phyloP scores from a whole-genome alignment of 2,113 vertebrate species.

The Pseudorectes ferrugineus region DNA sequence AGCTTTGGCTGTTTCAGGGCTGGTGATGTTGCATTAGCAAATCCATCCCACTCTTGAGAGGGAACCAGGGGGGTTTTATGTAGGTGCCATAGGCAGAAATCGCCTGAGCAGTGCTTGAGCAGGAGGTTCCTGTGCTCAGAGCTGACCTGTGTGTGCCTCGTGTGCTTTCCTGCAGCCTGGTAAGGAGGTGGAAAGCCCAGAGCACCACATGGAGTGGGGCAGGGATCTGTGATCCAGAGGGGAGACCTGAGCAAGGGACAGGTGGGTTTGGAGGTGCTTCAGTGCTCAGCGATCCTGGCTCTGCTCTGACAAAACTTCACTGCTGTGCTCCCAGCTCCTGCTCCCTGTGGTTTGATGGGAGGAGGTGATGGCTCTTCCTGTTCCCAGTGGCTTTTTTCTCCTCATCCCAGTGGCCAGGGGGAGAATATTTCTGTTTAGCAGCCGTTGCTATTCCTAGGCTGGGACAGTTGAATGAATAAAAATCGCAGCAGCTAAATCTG shows the following conservation, averaged over 20 bases:
- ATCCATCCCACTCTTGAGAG: not conserved
- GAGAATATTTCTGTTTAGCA: not conserved
- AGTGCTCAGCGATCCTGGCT: not conserved
- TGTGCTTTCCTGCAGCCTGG: not conserved
- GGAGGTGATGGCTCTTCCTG: not conserved
- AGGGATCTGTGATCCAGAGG: not conserved
- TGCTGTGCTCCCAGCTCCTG: not conserved
- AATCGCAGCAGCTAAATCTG: slow-evolving; percentile 24
- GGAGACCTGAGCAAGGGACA: not conserved
- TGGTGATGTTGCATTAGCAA: not conserved
- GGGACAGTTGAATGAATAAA: not conserved
- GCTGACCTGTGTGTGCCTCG: not conserved
- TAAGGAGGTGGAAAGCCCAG: accelerated
- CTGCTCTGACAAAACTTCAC: accelerated
- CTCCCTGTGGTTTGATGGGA: not conserved
- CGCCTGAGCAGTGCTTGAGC: not conserved
- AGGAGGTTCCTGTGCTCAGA: not conserved
- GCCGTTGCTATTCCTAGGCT: not conserved
- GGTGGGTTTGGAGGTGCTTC: not conserved
- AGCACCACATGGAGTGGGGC: accelerated
- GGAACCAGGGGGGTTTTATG: not conserved
- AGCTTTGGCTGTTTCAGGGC: not conserved
- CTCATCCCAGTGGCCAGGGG: not conserved
- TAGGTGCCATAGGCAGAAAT: not conserved
- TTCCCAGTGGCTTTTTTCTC: not conserved